Conservation (phyloP, 1,140 invertebrate genomes). For the Notospermus geniculatus region DNA sequence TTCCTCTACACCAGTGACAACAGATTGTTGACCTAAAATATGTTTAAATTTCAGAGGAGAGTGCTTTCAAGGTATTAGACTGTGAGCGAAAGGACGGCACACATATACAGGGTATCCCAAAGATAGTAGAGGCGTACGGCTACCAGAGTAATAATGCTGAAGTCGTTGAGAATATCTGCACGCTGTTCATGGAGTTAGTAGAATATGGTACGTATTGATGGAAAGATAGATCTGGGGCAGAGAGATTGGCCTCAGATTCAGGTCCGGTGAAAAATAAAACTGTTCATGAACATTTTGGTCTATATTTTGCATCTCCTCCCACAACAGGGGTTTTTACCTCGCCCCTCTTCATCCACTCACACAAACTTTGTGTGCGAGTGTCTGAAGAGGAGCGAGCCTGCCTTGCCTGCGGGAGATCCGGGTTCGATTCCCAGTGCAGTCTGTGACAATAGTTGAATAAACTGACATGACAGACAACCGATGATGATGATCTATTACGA, state of each 20-base stretch:
- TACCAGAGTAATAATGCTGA: constrained; percentile 52
- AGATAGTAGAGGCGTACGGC: constrained; percentile 43
- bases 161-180: constrained; percentile 49
- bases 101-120: constrained; percentile 39
- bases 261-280: no score
- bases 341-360: no score
- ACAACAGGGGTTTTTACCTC: background rate
- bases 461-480: no score
- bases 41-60: background rate
- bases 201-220: constrained; percentile 44
- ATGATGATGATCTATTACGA: no score
- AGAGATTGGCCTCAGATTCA: background rate
- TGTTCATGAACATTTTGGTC: no score
- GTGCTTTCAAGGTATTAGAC: constrained; percentile 1
- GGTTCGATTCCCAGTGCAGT: no score
- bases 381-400: no score
- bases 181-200: constrained; percentile 45
- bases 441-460: no score
- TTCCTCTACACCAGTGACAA: background rate
- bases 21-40: background rate
- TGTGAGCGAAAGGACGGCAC: constrained; percentile 11
- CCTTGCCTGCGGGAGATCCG: no score
- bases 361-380: no score
- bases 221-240: background rate
- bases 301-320: no score